These are phyloP conservation scores for Lamellibrachia luymesi DNA, from an alignment of 1,140 invertebrate species.

Conservation along the genomic window DNA sequence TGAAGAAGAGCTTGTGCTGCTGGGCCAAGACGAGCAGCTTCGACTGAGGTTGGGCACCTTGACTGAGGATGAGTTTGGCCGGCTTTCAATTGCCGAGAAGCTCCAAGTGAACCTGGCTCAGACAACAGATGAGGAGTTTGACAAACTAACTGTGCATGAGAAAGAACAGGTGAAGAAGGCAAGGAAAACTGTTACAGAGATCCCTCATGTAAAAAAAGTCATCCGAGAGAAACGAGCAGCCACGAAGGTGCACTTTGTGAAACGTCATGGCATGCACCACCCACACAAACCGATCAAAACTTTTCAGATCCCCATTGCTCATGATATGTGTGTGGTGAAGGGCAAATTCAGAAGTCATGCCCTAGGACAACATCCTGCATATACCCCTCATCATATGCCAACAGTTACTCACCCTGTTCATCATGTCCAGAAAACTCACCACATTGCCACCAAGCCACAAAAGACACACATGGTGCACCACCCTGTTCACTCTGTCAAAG, in stretches of 20 bases:
- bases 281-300: not conserved
- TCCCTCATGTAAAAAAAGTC: not conserved
- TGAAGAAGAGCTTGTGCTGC: not conserved
- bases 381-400: not conserved
- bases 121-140: not conserved
- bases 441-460: not conserved
- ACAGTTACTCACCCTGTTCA: not conserved
- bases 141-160: not conserved
- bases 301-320: not conserved
- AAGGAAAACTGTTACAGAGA: not conserved
- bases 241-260: not conserved
- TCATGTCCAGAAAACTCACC: not conserved
- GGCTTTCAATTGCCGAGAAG: not conserved
- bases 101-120: not conserved
- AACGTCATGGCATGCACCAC: not conserved
- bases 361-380: not conserved
- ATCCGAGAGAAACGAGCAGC: not conserved
- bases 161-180: not conserved
- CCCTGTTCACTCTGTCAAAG: not conserved
- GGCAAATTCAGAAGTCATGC: not conserved
- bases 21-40: not conserved
- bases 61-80: not conserved
- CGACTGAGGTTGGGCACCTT: not conserved
- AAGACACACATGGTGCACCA: not conserved
- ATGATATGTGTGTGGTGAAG: not conserved